A percentile compares a stretch with the other conserved stretches of the same genome.
Conservation (phyloP, 2,888 invertebrate genomes). For the Emmelina monodactyla region DNA sequence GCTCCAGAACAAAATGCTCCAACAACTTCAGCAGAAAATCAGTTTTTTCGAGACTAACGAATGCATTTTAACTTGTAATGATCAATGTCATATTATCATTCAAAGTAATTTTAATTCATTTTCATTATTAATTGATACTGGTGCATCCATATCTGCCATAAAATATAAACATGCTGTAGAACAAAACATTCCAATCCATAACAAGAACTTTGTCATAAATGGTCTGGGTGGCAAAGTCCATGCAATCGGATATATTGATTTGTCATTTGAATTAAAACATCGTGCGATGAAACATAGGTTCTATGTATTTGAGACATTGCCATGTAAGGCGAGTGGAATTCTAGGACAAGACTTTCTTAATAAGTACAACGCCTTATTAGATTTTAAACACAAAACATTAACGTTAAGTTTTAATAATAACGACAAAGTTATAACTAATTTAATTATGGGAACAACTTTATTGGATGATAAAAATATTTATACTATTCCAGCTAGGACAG, state of each 20-base stretch:
- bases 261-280: background rate
- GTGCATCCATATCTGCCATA: constrained; percentile 7
- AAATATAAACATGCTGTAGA: constrained; percentile 7
- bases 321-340: constrained; percentile 9
- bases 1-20: too few relatives aligned
- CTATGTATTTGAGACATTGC: constrained; percentile 10
- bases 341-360: constrained; percentile 11
- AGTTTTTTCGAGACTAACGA: constrained; percentile 12
- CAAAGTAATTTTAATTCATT: background rate
- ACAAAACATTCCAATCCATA: too few relatives aligned
- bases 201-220: too few relatives aligned
- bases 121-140: constrained; percentile 3
- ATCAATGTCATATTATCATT: background rate
- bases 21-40: background rate
- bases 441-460: too few relatives aligned
- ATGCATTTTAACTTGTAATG: constrained; percentile 2
- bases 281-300: constrained; percentile 7
- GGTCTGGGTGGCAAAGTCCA: constrained; percentile 12
- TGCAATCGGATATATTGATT: constrained; percentile 7
- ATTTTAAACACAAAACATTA: constrained; percentile 7
- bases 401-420: constrained; percentile 1
- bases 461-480: too few relatives aligned
- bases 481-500: constrained; percentile 3
- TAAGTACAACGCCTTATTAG: constrained; percentile 6
- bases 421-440: background rate